A percentile compares a stretch with the other conserved stretches of the same genome.
Evolutionary conservation across 2,113 vertebrate genomes (phyloP).

Genomic region (Lipophrys pholis): DNA sequence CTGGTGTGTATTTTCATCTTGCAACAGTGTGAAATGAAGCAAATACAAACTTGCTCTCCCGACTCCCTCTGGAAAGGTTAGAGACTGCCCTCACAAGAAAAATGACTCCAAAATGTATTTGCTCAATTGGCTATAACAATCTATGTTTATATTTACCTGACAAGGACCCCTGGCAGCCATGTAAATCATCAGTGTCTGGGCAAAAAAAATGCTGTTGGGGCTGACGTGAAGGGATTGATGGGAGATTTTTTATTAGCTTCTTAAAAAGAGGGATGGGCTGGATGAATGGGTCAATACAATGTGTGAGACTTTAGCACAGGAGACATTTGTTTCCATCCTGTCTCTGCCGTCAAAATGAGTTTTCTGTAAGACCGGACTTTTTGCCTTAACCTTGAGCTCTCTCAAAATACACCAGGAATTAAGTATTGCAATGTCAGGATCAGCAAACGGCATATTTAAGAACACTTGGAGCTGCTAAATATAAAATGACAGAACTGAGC

Average conservation of each 20-base stretch:
- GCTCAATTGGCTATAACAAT: conserved; percentile 13
- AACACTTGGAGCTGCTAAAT: too few relatives aligned
- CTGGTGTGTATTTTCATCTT: conserved; percentile 25
- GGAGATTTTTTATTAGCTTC: neutral
- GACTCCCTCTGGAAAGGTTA: conserved; percentile 27
- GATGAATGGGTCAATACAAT: neutral
- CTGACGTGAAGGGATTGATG: neutral
- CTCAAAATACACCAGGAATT: too few relatives aligned
- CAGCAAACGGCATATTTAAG: too few relatives aligned
- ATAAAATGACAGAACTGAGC: too few relatives aligned
- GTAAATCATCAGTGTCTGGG: neutral
- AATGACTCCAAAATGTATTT: conserved; percentile 5
- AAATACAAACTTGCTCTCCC: conserved; percentile 16
- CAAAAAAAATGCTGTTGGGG: neutral
- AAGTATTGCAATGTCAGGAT: too few relatives aligned
- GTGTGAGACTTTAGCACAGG: too few relatives aligned
- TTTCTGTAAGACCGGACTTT: neutral
- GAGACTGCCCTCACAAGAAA: conserved; percentile 4
- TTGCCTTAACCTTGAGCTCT: neutral
- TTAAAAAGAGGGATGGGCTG: neutral
- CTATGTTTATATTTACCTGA: neutral
- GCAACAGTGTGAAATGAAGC: conserved; percentile 47
- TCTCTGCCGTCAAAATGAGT: neutral
- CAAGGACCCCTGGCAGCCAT: neutral
- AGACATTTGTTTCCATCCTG: neutral